phyloP scores from a whole-genome alignment of 1,140 invertebrate species.

The Drosophila pseudoananassae region DNA sequence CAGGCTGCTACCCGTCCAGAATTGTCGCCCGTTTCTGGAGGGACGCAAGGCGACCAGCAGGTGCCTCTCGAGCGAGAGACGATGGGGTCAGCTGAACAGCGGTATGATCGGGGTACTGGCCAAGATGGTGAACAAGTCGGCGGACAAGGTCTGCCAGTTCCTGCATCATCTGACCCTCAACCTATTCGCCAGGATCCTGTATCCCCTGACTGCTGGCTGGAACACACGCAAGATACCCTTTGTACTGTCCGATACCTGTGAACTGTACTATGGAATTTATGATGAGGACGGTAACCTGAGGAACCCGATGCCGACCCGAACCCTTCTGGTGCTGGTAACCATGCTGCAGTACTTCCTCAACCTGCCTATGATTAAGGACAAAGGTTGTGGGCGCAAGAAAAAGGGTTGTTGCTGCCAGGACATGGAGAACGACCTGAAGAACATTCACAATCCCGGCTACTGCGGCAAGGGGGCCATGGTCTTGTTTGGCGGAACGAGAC shows the following conservation, averaged over 20 bases:
- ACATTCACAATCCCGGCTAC: conserved; percentile 27
- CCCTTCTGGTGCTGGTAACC: conserved; percentile 13
- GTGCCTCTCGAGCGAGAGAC: conserved; percentile 1
- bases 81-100: conserved; percentile 33
- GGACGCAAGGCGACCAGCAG: neutral
- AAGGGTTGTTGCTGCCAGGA: neutral
- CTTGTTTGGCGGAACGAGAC: neutral
- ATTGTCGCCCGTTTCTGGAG: conserved; percentile 6
- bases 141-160: conserved; percentile 31
- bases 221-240: conserved; percentile 42
- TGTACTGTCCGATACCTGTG: conserved; percentile 23
- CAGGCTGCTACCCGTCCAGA: neutral
- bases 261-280: conserved; percentile 48
- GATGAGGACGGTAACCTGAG: conserved; percentile 35
- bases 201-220: conserved; percentile 41
- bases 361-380: neutral
- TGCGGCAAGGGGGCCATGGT: conserved; percentile 11
- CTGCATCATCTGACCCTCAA: conserved; percentile 43
- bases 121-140: conserved; percentile 4
- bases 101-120: conserved; percentile 18
- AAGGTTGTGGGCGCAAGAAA: neutral
- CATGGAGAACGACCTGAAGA: neutral
- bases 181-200: conserved; percentile 37
- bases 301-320: conserved; percentile 13
- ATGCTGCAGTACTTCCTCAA: conserved; percentile 45